A percentile compares a stretch with the other conserved stretches of the same genome.
Conservation (phyloP, 2,113 vertebrate genomes). For the Sminthopsis crassicaudata region DNA sequence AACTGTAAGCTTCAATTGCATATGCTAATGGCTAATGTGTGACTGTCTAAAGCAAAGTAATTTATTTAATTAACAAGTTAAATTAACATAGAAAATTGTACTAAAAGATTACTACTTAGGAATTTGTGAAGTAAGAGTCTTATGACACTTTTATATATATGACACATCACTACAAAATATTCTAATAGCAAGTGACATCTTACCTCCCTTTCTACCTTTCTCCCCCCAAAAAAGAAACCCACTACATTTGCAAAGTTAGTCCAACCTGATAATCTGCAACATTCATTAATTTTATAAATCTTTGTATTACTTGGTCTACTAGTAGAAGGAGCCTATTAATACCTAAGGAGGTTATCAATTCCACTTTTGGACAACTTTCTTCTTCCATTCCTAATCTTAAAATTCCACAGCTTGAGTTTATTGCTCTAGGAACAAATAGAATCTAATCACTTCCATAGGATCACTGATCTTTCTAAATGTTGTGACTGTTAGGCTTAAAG, state of each 20-base stretch:
- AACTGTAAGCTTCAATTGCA: background rate
- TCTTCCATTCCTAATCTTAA: background rate
- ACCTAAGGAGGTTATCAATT: background rate
- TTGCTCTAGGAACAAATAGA: background rate
- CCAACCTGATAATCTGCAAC: background rate
- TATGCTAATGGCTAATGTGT: background rate
- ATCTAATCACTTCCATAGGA: background rate
- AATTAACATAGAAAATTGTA: background rate
- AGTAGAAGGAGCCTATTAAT: background rate
- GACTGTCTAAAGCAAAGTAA: background rate
- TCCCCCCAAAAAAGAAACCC: too few species aligned
- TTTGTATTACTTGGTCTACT: background rate
- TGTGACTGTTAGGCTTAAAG: background rate
- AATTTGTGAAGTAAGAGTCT: background rate
- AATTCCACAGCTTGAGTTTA: background rate
- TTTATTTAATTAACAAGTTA: background rate
- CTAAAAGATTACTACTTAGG: background rate
- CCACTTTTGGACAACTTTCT: background rate
- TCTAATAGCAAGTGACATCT: background rate
- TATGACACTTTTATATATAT: background rate
- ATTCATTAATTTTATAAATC: background rate
- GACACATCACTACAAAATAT: background rate
- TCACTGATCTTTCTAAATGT: background rate
- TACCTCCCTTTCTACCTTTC: background rate
- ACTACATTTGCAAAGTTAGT: background rate